Evolutionary conservation across 2,797 vertebrate species (phyloP).

Genomic region (Vireo griseus): DNA sequence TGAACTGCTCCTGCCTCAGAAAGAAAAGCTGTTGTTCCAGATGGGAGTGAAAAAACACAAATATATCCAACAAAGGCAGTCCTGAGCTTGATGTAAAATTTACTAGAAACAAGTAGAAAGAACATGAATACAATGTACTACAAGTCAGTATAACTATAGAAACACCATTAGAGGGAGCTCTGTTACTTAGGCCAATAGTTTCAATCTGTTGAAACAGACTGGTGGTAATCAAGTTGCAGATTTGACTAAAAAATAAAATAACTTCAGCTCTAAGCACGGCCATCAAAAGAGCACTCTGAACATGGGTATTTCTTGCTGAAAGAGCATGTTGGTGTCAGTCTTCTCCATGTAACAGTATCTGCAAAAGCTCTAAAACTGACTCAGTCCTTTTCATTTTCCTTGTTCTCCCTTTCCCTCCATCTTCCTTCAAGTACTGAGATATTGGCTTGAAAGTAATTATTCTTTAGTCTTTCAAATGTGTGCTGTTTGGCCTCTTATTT

Average conservation of each 20-base stretch:
- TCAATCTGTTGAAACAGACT: not conserved
- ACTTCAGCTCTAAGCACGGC: not conserved
- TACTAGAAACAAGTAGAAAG: not conserved
- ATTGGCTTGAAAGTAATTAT: not conserved
- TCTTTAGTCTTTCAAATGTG: not conserved
- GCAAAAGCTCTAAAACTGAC: not conserved
- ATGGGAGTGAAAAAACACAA: not conserved
- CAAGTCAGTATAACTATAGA: not conserved
- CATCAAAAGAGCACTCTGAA: not conserved
- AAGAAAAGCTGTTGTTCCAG: not conserved
- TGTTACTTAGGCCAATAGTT: conserved; percentile 42
- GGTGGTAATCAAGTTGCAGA: not conserved
- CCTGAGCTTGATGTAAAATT: not conserved
- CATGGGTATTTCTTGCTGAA: not conserved
- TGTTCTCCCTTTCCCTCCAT: not conserved
- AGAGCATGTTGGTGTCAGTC: not conserved
- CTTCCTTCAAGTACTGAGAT: not conserved
- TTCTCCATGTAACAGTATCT: not conserved
- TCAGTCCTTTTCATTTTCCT: not conserved
- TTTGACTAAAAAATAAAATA: not conserved
- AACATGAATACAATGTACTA: not conserved
- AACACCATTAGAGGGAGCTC: conserved; percentile 63
- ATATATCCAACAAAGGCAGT: not conserved
- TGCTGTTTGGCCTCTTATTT: not conserved
- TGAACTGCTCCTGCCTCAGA: not conserved